These are phyloP conservation scores for Campylomormyrus tamandua DNA, from an alignment of 2,113 vertebrate genomes.

Conservation along the genomic window DNA sequence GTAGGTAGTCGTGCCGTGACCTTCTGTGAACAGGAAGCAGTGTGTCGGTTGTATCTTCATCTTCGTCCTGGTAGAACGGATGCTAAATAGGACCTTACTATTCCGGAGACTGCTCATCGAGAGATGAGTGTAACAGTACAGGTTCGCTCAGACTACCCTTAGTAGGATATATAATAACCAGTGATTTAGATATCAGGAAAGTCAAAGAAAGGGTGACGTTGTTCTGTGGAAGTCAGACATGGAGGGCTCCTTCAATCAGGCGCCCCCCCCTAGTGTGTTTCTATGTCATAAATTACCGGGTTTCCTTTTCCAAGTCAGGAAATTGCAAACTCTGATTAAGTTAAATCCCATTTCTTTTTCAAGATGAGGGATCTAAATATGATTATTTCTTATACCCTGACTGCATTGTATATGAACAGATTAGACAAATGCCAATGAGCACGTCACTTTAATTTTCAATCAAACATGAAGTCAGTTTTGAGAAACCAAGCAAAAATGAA, in stretches of 20 bases:
- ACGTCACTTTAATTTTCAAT: not conserved
- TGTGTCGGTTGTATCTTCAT: slow-evolving; percentile 47
- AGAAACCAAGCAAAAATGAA: not conserved
- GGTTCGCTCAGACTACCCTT: slow-evolving; percentile 55
- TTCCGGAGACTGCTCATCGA: not conserved
- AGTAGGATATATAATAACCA: not conserved
- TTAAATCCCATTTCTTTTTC: not conserved
- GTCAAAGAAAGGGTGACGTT: not conserved
- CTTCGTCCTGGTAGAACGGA: slow-evolving; percentile 15
- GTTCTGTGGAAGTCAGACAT: not conserved
- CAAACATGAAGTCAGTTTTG: not conserved
- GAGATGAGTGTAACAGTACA: slow-evolving; percentile 24
- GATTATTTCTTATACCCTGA: not conserved
- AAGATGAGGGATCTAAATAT: not conserved
- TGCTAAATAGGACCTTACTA: slow-evolving; percentile 8
- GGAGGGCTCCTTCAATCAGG: not conserved
- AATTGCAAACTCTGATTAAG: not conserved
- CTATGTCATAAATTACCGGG: not conserved
- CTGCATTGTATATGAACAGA: slow-evolving; percentile 2
- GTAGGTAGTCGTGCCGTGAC: slow-evolving; percentile 64
- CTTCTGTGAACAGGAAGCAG: slow-evolving; percentile 56
- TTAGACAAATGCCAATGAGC: not conserved
- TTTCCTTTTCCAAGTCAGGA: not conserved
- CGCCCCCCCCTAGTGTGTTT: not conserved
- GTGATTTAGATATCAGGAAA: not conserved